A percentile compares a stretch with the other conserved stretches of the same genome.
Conservation (phyloP, 2,113 vertebrate genomes). For the Datnioides undecimradiatus region DNA sequence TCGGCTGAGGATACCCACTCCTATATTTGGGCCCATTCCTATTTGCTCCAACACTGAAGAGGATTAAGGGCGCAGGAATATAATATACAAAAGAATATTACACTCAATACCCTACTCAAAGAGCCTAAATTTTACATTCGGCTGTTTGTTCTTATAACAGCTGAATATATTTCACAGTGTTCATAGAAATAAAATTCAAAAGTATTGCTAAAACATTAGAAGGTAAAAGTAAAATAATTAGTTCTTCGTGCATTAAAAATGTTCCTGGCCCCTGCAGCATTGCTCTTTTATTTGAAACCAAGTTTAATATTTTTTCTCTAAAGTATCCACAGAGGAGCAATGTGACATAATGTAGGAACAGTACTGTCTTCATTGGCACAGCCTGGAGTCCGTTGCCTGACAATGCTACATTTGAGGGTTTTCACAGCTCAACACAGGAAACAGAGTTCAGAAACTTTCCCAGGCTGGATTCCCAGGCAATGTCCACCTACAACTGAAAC, state of each 20-base stretch:
- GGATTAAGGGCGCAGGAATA: background rate
- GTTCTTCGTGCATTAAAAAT: background rate
- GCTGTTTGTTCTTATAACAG: background rate
- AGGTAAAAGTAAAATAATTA: background rate
- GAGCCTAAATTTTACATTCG: background rate
- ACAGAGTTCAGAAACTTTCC: conserved; percentile 42
- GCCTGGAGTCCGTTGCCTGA: background rate
- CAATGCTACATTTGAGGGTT: conserved; percentile 22
- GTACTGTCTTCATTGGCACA: background rate
- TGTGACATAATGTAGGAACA: background rate
- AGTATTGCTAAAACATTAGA: too few relatives aligned
- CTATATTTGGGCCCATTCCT: background rate
- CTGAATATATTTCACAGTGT: background rate
- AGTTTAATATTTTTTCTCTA: background rate
- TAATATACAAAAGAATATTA: background rate
- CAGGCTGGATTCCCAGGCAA: conserved; percentile 63
- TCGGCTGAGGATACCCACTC: background rate
- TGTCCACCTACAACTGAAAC: conserved; percentile 51
- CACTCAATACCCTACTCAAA: background rate
- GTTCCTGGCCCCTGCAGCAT: background rate
- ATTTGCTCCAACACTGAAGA: background rate
- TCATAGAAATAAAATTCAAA: background rate
- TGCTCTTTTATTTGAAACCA: background rate
- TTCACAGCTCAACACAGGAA: conserved; percentile 59
- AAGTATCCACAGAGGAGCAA: background rate